These are phyloP conservation scores for Phycodurus eques DNA, from an alignment of 2,113 vertebrate species.

Conservation along the genomic window DNA sequence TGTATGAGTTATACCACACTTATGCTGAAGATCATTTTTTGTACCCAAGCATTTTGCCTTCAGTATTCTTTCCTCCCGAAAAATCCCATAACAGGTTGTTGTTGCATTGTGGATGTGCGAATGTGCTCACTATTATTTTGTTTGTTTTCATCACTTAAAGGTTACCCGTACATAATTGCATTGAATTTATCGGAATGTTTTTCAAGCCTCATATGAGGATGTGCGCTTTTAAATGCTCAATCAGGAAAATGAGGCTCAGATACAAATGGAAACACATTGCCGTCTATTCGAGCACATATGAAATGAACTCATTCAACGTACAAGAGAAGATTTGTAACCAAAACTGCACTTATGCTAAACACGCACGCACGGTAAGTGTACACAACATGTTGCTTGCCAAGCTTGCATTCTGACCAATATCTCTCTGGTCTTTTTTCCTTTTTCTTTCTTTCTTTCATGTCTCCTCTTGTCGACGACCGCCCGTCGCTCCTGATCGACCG, in stretches of 20 bases:
- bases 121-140: not conserved
- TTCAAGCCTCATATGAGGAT: not conserved
- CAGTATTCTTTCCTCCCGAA: not conserved
- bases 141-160: not conserved
- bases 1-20: not conserved
- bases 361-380: constrained; percentile 55
- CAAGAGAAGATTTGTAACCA: not conserved
- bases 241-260: not conserved
- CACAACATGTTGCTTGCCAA: constrained; percentile 17
- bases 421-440: constrained; percentile 35
- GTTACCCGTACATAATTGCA: not conserved
- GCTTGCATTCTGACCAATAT: constrained; percentile 51
- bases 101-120: not conserved
- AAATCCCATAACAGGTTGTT: too few relatives aligned
- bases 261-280: constrained; percentile 4
- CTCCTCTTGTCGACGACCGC: constrained; percentile 19
- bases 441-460: constrained; percentile 52
- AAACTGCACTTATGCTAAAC: not conserved
- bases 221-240: not conserved
- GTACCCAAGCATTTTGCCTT: too few relatives aligned
- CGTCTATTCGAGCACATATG: not conserved
- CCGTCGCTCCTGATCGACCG: constrained; percentile 25
- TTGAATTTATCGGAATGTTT: not conserved
- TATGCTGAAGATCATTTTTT: not conserved
- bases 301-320: not conserved